Conservation (phyloP, 2,888 invertebrate genomes). For the Ernsta delagoae region DNA sequence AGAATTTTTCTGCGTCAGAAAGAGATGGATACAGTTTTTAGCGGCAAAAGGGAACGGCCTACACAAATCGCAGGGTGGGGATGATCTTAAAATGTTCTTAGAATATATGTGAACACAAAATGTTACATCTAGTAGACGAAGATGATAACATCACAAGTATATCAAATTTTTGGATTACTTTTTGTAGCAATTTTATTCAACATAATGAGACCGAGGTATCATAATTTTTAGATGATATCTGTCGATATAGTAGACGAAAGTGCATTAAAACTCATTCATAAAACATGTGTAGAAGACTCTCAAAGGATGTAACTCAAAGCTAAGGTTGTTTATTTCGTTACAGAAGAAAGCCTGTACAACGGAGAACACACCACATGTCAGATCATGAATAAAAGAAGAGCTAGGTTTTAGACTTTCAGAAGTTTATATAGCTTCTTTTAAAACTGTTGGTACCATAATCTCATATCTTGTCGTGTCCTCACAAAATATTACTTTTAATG, state of each 20-base stretch:
- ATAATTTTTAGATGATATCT: conserved; percentile 23
- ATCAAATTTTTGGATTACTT: not conserved
- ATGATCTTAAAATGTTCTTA: conserved; percentile 78
- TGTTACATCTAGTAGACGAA: conserved; percentile 14
- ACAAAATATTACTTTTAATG: not conserved
- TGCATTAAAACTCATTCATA: conserved; percentile 79
- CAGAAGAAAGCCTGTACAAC: conserved; percentile 79
- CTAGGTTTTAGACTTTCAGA: conserved; percentile 81
- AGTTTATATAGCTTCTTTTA: conserved; percentile 70
- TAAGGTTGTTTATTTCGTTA: conserved; percentile 84
- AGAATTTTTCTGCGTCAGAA: conserved; percentile 75
- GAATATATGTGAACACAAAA: conserved; percentile 40
- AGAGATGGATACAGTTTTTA: conserved; percentile 77
- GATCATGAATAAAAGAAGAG: conserved; percentile 83
- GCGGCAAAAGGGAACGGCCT: conserved; percentile 79
- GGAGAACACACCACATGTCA: conserved; percentile 79
- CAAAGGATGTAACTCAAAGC: conserved; percentile 81
- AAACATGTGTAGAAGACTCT: conserved; percentile 76
- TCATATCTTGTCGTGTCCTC: not conserved
- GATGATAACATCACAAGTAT: not conserved
- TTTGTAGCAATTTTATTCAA: not conserved
- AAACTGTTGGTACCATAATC: conserved; percentile 53
- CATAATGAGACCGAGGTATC: not conserved
- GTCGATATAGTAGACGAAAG: conserved; percentile 37
- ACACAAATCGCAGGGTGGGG: conserved; percentile 72